Evolutionary conservation across 2,113 vertebrate species (phyloP), one percentile per base, ranked within the genome.

Genomic region (Crypturellus undulatus): DNA sequence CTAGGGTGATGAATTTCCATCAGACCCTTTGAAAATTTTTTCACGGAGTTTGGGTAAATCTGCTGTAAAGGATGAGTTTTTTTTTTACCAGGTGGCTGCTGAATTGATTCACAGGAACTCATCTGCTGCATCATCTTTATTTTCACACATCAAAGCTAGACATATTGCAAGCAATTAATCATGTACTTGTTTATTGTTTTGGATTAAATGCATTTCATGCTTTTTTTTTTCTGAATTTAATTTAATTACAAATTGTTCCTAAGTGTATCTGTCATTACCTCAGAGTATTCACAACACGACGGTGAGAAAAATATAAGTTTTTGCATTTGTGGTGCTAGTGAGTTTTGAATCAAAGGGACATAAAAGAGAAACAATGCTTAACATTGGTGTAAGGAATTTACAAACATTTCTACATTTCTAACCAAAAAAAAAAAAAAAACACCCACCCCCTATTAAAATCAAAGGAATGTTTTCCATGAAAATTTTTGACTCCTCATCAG

Each of bases 111-210:
- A 43, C 95, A 96, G 49, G 36, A 73, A 54, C 73, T 95, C 90
- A 97, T 79, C 84, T 96, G 71, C 73, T 89, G n/a, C 47, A 84
- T 92, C 70, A 58, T 96, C 51, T 94, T 96, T 70, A 97, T 95
- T 96, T 97, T 94, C 94, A 95, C 70, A 93, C 75, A 91, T 89
- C 93, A 97, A 89, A 95, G 17, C n/a, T 43, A 95, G 56, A 49
- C 54, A 96, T 92, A 96, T 89, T 94, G 78, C 71, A 97, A 96
- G 86, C 47, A 97, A 96, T 97, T 97, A 97, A 97, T 97, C 94
- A 96, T 93, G 36, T 18, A 36, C 63, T 95, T 95, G 75, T 95
- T 96, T 97, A 96, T 94, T 96, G 82, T 97, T 96, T 92, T 87
- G 47, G 32, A 94, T 78, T 93, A 96, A 96, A 95, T 95, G 47